Base-by-base conservation (phyloP, 2,888 invertebrate species). In the Seira sanloemensis region DNA sequence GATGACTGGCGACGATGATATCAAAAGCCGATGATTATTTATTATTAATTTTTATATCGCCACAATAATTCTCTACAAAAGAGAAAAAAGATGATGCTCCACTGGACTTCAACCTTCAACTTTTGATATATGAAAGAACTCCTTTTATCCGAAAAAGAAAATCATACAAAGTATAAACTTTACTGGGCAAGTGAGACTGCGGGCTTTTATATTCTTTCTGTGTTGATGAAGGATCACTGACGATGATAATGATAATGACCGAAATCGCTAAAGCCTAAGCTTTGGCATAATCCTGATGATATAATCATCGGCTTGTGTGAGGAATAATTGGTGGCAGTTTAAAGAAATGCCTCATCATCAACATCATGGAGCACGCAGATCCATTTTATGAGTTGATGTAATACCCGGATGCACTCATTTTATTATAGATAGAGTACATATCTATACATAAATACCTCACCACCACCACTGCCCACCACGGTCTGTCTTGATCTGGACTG, bases 231-330 rank as follows among this genome's bases (percentile, higher is more conserved):
- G 37, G 71, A 65, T n/a, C n/a, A n/a, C n/a, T n/a, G n/a, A n/a
- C n/a, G 65, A 62, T 67, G 78, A 66, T 79, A 72, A 73, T 74
- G 54, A 80, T 80, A 37, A 76, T 76, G 66, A 76, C 65, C 37
- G 65, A 26, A 67, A n/a, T 77, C 46, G 79, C 37, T 37, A 37
- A 37, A 37, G 50, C 71, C 50, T 72, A 66, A 72, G 65, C 72
- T 80, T 80, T 82, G 82, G 82, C 82, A 72, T 77, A 72, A 7
- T 77, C 73, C 68, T 82, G 82, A 82, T 82, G 82, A 82, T 77
- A 82, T 82, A 76, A 77, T 82, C 76, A 82, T 81, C 75, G 75
- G 75, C 81, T 81, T 78, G 69, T 75, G 81, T 81, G 69, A 74
- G 75, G 68, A 69, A 80, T 81, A 81, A 81, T 81, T 81, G 81